Evolutionary conservation across 2,113 vertebrate genomes (phyloP), one percentile per base, ranked within the genome.

Genomic region (Entosphenus tridentatus): DNA sequence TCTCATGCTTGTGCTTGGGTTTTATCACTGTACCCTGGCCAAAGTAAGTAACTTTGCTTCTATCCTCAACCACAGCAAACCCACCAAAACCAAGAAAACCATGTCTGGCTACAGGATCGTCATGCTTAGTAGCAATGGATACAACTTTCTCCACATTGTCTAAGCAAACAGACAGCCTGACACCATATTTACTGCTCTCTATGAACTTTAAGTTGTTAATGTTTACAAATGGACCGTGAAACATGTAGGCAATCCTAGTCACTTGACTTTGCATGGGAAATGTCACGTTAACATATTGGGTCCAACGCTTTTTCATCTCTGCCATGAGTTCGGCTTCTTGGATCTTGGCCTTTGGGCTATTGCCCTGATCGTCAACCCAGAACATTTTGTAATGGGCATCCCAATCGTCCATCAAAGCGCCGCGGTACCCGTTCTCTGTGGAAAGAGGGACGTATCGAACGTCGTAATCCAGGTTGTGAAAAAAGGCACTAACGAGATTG

Each of bases 371-470:
- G 78, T 95, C 87, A 72, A 97, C 82, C 93, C 90, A 98, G 77
- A 96, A 91, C 88, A 97, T 97, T 77, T 89, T 95, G 78, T 97
- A 98, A 77, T 96, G 89, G 55, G 90, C 93, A 69, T 98, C 92
- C 93, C 93, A 98, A 57, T 96, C 90, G 58, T 98, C 89, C 89
- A 98, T 97, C 84, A 98, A 82, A 39, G 86, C 90, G 12, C 93
- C 93, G 4, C 82, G 87, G 56, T 87, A 89, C 73, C 76, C 84
- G 75, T 81, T 86, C 79, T 83, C 81, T 74, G 87, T 86, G 72
- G 73, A 84, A 72, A 88, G 86, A 1, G 87, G 83, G 57, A 92
- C 81, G 3, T 96, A 96, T 74, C 90, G 96, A 77, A 97, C 92
- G 77, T 98, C 93, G 69, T 95, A 95, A 78, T 98, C 92, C 11